A percentile compares a stretch with the other conserved stretches of the same genome.
phyloP scores from a whole-genome alignment of 2,888 invertebrate genomes.

The Rutpela maculata region DNA sequence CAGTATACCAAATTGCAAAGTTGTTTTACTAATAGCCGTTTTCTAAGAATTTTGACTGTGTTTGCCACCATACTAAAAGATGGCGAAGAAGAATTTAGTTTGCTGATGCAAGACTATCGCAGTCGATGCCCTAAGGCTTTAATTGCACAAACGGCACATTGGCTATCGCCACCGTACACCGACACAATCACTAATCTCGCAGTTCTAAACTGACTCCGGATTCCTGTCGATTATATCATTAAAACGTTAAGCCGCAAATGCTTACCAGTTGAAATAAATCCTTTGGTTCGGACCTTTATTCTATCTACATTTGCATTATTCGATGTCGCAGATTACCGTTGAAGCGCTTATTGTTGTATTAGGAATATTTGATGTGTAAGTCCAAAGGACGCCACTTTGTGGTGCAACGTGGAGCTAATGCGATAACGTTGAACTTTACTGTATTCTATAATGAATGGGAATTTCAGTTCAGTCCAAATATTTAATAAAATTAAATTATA shows the following conservation, averaged over 20 bases:
- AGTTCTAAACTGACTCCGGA: slow-evolving; percentile 9
- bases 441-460: too few relatives aligned
- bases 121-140: neutral
- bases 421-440: too few relatives aligned
- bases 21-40: too few relatives aligned
- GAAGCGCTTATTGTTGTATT: neutral
- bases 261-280: slow-evolving; percentile 11
- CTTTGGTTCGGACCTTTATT: neutral
- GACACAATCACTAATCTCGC: neutral
- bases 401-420: too few relatives aligned
- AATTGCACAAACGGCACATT: neutral
- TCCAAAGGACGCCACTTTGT: neutral
- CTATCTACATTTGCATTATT: neutral
- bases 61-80: too few relatives aligned
- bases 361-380: neutral
- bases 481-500: too few relatives aligned
- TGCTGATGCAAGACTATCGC: neutral
- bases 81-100: too few relatives aligned
- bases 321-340: neutral
- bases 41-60: too few relatives aligned
- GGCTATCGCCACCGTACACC: neutral
- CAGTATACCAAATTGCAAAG: too few relatives aligned
- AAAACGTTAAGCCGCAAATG: slow-evolving; percentile 9
- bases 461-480: too few relatives aligned
- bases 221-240: slow-evolving; percentile 26